These are phyloP conservation scores for Scaptodrosophila lebanonensis DNA, from an alignment of 1,140 invertebrate species.

Conservation along the genomic window DNA sequence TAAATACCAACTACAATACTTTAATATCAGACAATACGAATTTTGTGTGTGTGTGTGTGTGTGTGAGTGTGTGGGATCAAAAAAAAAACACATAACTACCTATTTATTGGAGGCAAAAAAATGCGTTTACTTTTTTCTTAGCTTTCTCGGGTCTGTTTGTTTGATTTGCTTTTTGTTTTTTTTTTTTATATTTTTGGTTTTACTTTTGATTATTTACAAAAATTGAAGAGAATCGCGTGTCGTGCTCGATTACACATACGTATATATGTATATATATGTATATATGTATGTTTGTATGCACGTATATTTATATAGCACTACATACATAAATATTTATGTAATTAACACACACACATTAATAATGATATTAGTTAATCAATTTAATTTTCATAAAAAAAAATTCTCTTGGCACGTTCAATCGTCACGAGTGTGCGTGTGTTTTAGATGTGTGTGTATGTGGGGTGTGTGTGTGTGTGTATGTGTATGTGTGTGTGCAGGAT, in stretches of 20 bases:
- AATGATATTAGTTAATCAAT: conserved; percentile 8
- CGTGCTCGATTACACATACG: conserved; percentile 34
- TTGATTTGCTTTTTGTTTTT: conserved; percentile 18
- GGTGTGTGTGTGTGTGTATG: too few species aligned
- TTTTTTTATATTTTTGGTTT: conserved; percentile 6
- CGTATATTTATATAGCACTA: conserved; percentile 4
- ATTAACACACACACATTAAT: conserved; percentile 32
- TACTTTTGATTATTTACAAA: conserved; percentile 70
- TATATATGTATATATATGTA: conserved; percentile 22
- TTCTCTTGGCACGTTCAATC: conserved; percentile 15
- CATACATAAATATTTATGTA: conserved; percentile 12
- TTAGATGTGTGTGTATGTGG: conserved; percentile 1
- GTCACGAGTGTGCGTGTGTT: conserved; percentile 17
- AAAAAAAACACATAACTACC: too few species aligned
- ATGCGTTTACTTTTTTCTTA: too few species aligned
- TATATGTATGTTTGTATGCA: conserved; percentile 12
- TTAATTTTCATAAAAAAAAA: conserved; percentile 20
- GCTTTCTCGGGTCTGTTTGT: too few species aligned
- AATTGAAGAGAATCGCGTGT: conserved; percentile 58
- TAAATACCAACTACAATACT: conserved; percentile 71
- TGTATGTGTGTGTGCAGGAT: conserved; percentile 24
- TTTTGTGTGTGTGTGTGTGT: conserved; percentile 18
- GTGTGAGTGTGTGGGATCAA: not conserved
- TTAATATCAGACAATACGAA: conserved; percentile 65
- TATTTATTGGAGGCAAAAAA: too few species aligned